Evolutionary conservation across 2,888 invertebrate genomes (phyloP), one percentile per base, ranked within the genome.

Genomic region (Lucinisca nassula): DNA sequence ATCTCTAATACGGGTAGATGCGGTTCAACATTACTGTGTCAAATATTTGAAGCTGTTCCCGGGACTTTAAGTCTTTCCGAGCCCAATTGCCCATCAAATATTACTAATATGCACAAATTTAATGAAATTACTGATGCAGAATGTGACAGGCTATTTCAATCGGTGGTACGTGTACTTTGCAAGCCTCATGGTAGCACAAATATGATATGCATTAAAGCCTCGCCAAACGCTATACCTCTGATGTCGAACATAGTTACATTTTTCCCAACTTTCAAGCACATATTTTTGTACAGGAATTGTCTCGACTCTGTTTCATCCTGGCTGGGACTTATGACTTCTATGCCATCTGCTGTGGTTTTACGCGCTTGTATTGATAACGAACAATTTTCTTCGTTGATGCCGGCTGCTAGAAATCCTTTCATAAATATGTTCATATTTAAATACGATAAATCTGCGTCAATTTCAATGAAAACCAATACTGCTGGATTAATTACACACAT

Each of bases 1-100:
- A 30, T 89, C 83, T 88, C 91, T 27, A 92, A 88, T 73, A 92
- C 91, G 4, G 93, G 93, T 0, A 84, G 93, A 21, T 93, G 93
- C 79, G 93, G 93, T 8, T 92, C 92, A 17, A 93, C 93, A 10
- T 30, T 92, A 37, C 77, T 93, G 27, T 37, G 81, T 10, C 92
- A 93, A 49, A 88, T 91, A 14, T 82, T 93, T 24, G 93, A 92
- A 61, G 70, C 80, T 1, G 80, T 92, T 27, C 91, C 92, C 17
- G 90, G 90, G 3, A 88, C 88, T 0, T 61, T 91, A 0, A 49
- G 89, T 8, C 72, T 89, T 21, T 83, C 88, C 2, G 93, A 93
- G 70, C 92, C 92, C 2, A 92, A 92, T 73, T 86, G 85, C 27
- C 38, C 91, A 0, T 89, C 90, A n/a, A 90, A 89, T 30, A 37